phyloP scores from a whole-genome alignment of 53 echinoderm and acorn worm species.

The Henricia sp. region DNA sequence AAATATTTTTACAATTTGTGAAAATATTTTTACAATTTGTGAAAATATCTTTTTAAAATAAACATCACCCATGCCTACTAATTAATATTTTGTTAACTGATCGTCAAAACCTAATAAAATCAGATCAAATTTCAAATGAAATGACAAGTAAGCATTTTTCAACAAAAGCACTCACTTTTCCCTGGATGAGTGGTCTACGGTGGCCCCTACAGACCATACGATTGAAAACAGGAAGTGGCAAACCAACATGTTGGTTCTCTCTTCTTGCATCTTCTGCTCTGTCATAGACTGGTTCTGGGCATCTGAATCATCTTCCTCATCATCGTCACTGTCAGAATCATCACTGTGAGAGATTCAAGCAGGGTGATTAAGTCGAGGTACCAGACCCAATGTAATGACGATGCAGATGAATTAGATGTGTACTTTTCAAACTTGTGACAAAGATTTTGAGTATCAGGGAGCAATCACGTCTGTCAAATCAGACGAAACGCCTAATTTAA shows the following conservation, averaged over 20 bases:
- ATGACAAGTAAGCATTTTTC: neutral
- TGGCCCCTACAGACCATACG: constrained; percentile 94
- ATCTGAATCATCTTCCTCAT: constrained; percentile 66
- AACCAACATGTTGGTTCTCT: constrained; percentile 89
- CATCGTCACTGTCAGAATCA: constrained; percentile 69
- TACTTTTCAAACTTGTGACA: no score
- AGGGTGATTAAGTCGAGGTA: neutral
- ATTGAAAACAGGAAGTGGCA: constrained; percentile 91
- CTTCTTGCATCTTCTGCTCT: constrained; percentile 91
- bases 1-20: no score
- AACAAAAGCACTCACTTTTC: constrained; percentile 72
- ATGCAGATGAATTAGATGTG: no score
- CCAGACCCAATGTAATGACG: no score
- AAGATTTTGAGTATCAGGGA: no score
- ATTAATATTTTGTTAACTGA: no score
- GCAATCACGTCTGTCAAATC: no score
- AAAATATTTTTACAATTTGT: no score
- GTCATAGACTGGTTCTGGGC: constrained; percentile 66
- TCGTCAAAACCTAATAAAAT: neutral
- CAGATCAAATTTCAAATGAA: neutral
- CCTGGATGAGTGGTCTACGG: constrained; percentile 82
- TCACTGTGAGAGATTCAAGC: constrained; percentile 45
- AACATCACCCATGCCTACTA: no score
- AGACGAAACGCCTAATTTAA: no score
- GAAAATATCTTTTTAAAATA: no score